Evolutionary conservation across 2,113 vertebrate species (phyloP), one percentile per base, ranked within the genome.

Genomic region (Dicentrarchus labrax): DNA sequence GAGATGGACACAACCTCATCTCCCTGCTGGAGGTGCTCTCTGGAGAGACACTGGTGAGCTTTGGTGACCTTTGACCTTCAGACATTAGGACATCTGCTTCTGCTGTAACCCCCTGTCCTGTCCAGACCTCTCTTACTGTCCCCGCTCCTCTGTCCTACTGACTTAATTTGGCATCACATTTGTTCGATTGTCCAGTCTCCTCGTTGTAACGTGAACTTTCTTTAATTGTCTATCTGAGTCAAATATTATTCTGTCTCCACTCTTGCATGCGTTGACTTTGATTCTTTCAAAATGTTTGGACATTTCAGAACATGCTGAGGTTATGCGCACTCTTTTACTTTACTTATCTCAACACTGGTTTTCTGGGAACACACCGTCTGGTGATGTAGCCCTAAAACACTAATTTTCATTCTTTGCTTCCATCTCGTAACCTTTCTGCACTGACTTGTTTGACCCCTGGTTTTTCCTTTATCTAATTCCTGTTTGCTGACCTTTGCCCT

Each of bases 1-100:
- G 98, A 11, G 98, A 99, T 95, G 98, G 98, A 87, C 97, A 99
- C 96, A 99, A 97, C 91, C 97, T 99, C 90, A 98, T 99, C 95
- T 99, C 97, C 2, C 95, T 99, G 88, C 96, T 99, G 95, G 98
- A 99, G 94, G 98, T 99, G 81, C 97, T 99, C 84, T 99, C 98
- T 0, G 98, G 98, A 85, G 97, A 98, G 90, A 98, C 97, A 0
- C 95, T 99, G 97, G 97, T 97, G 90, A 95, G 97, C 86, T 2
- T 6, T 0, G 48, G 38, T 76, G 47, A 65, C 69, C 70, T 78
- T 70, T 78, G 51, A 83, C 82, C 74, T 38, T 73, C 19, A 19
- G 19, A 67, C 53, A 8, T 48, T 0, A 45, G 57, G 67, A 87
- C 54, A 21, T 39, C 60, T 1, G 50, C 68, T 76, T 24, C 87